Conservation (phyloP, 2,888 invertebrate genomes). For the Serrognathus titanus region DNA sequence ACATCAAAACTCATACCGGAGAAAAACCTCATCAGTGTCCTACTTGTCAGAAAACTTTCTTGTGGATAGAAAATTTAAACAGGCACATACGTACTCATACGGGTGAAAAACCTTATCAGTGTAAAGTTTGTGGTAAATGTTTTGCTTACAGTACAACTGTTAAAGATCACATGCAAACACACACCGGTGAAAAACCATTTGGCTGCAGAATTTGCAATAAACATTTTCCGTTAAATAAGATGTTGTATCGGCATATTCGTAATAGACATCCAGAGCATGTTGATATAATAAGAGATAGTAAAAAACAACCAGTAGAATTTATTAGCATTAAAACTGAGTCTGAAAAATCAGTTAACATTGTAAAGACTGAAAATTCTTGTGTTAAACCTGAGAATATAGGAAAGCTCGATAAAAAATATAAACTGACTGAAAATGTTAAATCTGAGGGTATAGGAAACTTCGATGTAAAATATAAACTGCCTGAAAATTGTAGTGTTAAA, state of each 20-base stretch:
- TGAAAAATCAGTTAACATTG: not conserved
- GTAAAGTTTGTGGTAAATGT: conserved; percentile 36
- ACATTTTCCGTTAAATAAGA: conserved; percentile 38
- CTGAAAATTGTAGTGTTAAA: no score
- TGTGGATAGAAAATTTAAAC: conserved; percentile 38
- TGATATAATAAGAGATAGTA: conserved; percentile 14
- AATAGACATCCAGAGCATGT: conserved; percentile 37
- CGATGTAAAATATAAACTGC: no score
- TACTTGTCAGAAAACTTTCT: conserved; percentile 36
- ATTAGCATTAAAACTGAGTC: not conserved
- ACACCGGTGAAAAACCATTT: conserved; percentile 41
- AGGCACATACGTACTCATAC: conserved; percentile 39
- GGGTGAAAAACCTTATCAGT: conserved; percentile 40
- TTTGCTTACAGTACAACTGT: conserved; percentile 44
- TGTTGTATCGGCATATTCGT: conserved; percentile 39
- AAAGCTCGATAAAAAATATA: no score
- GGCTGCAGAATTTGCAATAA: conserved; percentile 36
- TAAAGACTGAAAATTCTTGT: not conserved
- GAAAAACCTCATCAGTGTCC: conserved; percentile 39
- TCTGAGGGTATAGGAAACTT: no score
- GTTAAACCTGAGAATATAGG: no score
- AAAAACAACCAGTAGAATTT: not conserved
- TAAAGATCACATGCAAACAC: conserved; percentile 40
- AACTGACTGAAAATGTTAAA: no score
- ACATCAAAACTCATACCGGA: conserved; percentile 41